Evolutionary conservation across 2,888 invertebrate genomes (phyloP).

Genomic region (Philonicus albiceps): DNA sequence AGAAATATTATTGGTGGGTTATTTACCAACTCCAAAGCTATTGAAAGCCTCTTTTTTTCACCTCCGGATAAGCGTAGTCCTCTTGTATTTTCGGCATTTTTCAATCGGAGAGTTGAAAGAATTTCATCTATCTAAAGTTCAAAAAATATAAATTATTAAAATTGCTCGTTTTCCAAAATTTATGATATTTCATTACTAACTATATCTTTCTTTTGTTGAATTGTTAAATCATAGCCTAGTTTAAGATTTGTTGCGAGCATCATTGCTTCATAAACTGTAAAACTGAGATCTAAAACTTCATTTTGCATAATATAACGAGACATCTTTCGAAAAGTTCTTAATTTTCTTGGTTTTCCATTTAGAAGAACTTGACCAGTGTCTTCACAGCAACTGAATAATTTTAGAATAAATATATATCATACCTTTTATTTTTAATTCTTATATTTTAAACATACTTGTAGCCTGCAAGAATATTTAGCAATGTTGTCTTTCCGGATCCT

Average conservation of each 20-base stretch:
- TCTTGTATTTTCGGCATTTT: slow-evolving; percentile 75
- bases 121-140: slow-evolving; percentile 83
- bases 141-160: background rate
- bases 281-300: slow-evolving; percentile 83
- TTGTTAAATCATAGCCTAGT: slow-evolving; percentile 72
- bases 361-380: slow-evolving; percentile 79
- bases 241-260: slow-evolving; percentile 89
- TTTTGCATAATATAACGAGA: slow-evolving; percentile 97
- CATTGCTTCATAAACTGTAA: slow-evolving; percentile 90
- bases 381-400: slow-evolving; percentile 68
- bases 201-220: slow-evolving; percentile 72
- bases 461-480: slow-evolving; percentile 88
- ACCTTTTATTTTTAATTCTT: no score
- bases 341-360: slow-evolving; percentile 79
- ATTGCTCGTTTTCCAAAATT: background rate
- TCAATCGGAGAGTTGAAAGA: slow-evolving; percentile 79
- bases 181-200: slow-evolving; percentile 62
- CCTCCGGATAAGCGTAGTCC: slow-evolving; percentile 86
- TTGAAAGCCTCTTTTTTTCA: slow-evolving; percentile 90
- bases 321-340: slow-evolving; percentile 82
- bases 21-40: slow-evolving; percentile 88
- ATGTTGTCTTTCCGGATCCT: slow-evolving; percentile 90
- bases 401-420: background rate
- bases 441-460: slow-evolving; percentile 83
- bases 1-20: slow-evolving; percentile 95